Conservation (phyloP, 2,888 invertebrate species). For the Phytoseiulus persimilis region DNA sequence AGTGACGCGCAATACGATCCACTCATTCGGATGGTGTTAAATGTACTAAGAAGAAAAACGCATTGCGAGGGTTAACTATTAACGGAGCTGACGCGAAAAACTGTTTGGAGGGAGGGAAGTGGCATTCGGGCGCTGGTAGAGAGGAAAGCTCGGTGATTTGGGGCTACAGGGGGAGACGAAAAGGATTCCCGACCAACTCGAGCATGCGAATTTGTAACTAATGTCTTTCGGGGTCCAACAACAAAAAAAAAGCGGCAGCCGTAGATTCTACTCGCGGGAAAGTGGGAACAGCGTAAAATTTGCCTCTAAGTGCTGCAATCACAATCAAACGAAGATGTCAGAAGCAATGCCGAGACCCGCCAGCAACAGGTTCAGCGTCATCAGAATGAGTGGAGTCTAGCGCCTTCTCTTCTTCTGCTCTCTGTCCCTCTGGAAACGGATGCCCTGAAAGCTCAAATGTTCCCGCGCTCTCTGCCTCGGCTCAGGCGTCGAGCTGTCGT, state of each 20-base stretch:
- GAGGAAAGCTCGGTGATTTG: conserved; percentile 5
- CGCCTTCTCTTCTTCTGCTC: not conserved
- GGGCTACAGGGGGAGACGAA: not conserved
- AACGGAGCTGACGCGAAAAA: not conserved
- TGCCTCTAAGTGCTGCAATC: not conserved
- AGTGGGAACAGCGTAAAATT: not conserved
- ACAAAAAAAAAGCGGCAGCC: not conserved
- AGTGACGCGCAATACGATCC: not conserved
- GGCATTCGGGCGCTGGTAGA: not conserved
- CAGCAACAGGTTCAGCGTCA: not conserved
- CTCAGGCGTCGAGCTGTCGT: no score
- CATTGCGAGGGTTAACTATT: not conserved
- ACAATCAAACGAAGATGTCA: not conserved
- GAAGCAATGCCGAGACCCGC: not conserved
- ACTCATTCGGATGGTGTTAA: not conserved
- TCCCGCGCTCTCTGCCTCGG: no score
- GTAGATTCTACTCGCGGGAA: not conserved
- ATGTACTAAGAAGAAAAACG: not conserved
- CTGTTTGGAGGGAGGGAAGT: not conserved
- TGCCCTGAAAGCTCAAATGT: no score
- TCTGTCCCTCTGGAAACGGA: no score
- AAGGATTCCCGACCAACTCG: not conserved
- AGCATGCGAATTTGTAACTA: not conserved
- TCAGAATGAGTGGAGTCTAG: not conserved
- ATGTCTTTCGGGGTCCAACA: not conserved